These are phyloP conservation scores for Mastigias papua DNA, from an alignment of 30 jellyfish, hydroid and myxozoan genomes.

Conservation along the genomic window DNA sequence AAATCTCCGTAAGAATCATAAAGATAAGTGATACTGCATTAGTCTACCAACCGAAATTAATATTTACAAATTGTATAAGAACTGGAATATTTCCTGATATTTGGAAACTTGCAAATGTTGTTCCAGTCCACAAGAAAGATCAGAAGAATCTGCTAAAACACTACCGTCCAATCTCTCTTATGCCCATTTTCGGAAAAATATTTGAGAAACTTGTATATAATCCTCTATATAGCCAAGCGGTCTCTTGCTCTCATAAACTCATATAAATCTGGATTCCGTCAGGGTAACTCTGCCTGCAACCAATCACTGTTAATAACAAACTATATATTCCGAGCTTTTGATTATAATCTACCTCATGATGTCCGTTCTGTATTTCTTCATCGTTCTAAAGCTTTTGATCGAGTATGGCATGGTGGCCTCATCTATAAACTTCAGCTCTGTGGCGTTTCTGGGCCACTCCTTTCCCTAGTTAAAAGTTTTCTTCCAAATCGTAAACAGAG, in stretches of 20 bases:
- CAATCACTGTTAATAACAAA: background rate
- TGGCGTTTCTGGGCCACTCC: background rate
- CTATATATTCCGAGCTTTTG: background rate
- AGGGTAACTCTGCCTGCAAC: background rate
- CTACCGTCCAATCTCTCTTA: background rate
- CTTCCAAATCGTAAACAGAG: background rate
- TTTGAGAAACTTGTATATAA: background rate
- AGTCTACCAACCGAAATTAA: background rate
- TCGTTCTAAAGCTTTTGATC: background rate
- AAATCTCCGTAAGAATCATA: background rate
- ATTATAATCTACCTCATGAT: background rate
- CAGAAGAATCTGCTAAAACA: background rate
- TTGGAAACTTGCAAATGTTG: background rate
- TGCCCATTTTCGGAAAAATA: background rate
- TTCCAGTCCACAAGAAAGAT: background rate
- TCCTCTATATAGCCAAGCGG: too few species aligned
- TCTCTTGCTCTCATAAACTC: background rate
- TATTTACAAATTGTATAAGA: background rate
- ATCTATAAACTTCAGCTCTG: background rate
- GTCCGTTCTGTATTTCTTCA: background rate
- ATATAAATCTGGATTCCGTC: background rate
- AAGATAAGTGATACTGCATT: background rate
- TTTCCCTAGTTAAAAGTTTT: background rate
- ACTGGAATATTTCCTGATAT: background rate
- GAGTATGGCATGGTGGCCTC: background rate